Conservation (phyloP, 2,797 vertebrate genomes). For the Amazona ochrocephala region DNA sequence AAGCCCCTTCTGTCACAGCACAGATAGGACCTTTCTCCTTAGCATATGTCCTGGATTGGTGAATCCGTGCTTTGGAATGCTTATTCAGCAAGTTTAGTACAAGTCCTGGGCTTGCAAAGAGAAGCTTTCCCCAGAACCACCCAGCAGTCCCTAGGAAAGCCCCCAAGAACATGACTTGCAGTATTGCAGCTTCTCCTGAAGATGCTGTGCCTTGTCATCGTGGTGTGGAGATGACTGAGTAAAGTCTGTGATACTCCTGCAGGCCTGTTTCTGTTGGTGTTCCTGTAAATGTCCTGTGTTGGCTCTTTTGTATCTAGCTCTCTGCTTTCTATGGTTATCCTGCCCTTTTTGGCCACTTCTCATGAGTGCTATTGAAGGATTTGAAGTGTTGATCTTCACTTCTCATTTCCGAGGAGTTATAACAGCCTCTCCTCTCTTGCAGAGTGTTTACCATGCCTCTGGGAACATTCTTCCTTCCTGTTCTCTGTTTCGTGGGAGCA, state of each 20-base stretch:
- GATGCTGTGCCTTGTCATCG: background rate
- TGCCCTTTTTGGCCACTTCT: background rate
- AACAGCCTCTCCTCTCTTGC: constrained; percentile 38
- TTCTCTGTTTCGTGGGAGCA: constrained; percentile 79
- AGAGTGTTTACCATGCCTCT: constrained; percentile 89
- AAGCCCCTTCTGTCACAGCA: background rate
- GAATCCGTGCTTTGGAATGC: background rate
- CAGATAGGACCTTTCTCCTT: background rate
- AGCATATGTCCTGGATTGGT: background rate
- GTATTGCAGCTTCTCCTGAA: background rate
- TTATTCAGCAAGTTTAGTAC: background rate
- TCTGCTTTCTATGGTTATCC: background rate
- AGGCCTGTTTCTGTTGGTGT: background rate
- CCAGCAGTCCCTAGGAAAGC: background rate
- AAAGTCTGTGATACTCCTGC: background rate
- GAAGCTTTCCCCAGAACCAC: background rate
- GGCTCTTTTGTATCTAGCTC: background rate
- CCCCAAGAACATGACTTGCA: background rate
- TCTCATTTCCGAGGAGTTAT: background rate
- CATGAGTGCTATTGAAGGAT: background rate
- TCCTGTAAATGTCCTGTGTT: background rate
- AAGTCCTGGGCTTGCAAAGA: background rate
- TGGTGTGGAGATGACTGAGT: background rate
- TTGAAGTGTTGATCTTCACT: background rate
- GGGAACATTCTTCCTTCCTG: constrained; percentile 79